Percentiles rank a stretch among this genome's conserved stretches.
phyloP scores from a whole-genome alignment of 2,113 vertebrate genomes.

The Limanda limanda region DNA sequence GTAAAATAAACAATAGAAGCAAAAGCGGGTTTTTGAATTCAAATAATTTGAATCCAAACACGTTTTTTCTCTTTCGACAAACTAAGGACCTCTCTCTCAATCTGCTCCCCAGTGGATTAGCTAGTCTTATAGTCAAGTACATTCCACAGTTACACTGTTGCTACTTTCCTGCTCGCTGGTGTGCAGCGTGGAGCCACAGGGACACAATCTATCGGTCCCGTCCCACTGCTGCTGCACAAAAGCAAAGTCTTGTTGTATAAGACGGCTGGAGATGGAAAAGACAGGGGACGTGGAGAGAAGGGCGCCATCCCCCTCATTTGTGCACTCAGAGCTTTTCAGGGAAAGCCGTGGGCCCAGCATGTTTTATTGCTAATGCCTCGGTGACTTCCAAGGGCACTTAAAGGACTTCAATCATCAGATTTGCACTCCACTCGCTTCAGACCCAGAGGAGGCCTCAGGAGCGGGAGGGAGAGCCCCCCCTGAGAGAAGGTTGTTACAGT shows the following conservation, averaged over 20 bases:
- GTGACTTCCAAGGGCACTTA: slow-evolving; percentile 72
- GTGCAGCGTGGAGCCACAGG: slow-evolving; percentile 6
- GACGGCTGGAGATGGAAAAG: slow-evolving; percentile 36
- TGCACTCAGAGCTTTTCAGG: slow-evolving; percentile 57
- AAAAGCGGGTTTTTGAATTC: no score
- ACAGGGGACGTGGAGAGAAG: slow-evolving; percentile 53
- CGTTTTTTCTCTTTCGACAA: not conserved
- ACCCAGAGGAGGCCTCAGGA: slow-evolving; percentile 59
- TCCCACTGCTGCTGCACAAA: slow-evolving; percentile 54
- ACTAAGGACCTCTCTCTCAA: not conserved
- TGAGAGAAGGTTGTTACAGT: slow-evolving; percentile 49
- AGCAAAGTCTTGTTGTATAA: slow-evolving; percentile 48
- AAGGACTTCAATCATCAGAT: slow-evolving; percentile 69
- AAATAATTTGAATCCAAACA: not conserved
- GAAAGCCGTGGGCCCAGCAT: slow-evolving; percentile 58
- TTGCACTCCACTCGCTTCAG: slow-evolving; percentile 68
- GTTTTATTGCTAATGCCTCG: slow-evolving; percentile 80
- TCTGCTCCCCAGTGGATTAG: not conserved
- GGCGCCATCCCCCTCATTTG: slow-evolving; percentile 66
- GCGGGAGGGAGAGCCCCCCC: slow-evolving; percentile 28
- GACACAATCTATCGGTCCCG: slow-evolving; percentile 28
- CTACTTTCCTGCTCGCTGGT: slow-evolving; percentile 17
- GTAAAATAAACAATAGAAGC: no score
- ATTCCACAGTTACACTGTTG: slow-evolving; percentile 14
- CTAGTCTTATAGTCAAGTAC: not conserved